Conservation (phyloP, 1,140 invertebrate genomes). For the Tachypleus tridentatus region DNA sequence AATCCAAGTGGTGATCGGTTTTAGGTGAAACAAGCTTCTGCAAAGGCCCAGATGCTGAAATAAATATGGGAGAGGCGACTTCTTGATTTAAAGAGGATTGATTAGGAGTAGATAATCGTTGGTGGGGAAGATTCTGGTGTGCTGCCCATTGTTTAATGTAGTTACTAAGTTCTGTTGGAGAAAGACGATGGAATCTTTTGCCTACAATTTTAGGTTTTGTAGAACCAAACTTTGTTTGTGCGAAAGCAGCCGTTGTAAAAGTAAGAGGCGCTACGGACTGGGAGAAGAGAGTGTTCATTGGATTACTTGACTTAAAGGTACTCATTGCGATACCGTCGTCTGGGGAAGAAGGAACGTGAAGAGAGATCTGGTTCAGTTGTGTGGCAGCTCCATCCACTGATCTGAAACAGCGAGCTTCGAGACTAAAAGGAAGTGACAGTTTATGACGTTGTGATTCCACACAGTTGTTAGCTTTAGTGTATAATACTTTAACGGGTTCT, state of each 20-base stretch:
- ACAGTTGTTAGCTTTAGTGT: slow-evolving; percentile 51
- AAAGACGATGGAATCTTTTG: slow-evolving; percentile 80
- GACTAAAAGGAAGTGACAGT: slow-evolving; percentile 85
- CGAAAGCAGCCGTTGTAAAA: slow-evolving; percentile 94
- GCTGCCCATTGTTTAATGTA: slow-evolving; percentile 83
- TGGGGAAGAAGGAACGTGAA: slow-evolving; percentile 16
- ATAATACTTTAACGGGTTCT: slow-evolving; percentile 81
- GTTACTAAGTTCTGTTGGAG: slow-evolving; percentile 90
- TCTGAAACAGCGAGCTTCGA: slow-evolving; percentile 89
- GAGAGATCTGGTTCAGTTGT: slow-evolving; percentile 34
- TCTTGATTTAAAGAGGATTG: too few species aligned
- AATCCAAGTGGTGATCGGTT: too few species aligned
- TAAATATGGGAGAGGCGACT: too few species aligned
- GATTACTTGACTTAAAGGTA: slow-evolving; percentile 16
- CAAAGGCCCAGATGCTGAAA: too few species aligned
- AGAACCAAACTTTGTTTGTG: slow-evolving; percentile 96
- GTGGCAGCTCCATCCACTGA: slow-evolving; percentile 59
- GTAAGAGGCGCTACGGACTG: slow-evolving; percentile 54
- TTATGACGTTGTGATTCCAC: slow-evolving; percentile 48
- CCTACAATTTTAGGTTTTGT: slow-evolving; percentile 94
- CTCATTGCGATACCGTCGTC: slow-evolving; percentile 19
- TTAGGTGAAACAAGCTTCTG: too few species aligned
- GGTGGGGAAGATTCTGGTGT: slow-evolving; percentile 31
- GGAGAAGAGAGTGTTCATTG: slow-evolving; percentile 15
- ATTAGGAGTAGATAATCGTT: too few species aligned